Conservation (phyloP, 2,797 vertebrate genomes). For the Galaxias olidus region DNA sequence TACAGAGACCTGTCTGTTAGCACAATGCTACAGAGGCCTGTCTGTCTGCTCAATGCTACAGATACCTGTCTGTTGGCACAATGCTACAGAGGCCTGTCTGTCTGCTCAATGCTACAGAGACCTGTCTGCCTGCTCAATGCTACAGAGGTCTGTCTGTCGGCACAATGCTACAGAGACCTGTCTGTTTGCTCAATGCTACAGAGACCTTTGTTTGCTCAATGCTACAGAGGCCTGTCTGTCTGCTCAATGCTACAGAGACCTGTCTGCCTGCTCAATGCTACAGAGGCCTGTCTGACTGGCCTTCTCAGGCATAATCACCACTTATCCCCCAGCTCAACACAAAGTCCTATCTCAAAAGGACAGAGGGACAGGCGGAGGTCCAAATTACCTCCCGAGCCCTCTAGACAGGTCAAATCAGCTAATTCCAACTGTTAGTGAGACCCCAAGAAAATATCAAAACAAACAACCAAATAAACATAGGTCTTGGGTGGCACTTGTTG, state of each 20-base stretch:
- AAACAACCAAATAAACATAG: no score
- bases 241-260: background rate
- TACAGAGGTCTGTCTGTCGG: conserved; percentile 2
- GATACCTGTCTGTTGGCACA: conserved; percentile 8
- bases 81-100: conserved; percentile 7
- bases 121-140: background rate
- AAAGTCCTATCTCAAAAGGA: background rate
- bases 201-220: background rate
- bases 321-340: conserved; percentile 12
- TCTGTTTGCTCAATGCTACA: conserved; percentile 11
- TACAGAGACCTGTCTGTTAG: no score
- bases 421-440: background rate
- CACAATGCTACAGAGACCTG: background rate
- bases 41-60: background rate
- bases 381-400: background rate
- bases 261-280: background rate
- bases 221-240: background rate
- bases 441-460: background rate
- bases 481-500: no score
- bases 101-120: background rate
- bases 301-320: conserved; percentile 1
- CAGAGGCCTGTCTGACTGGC: no score
- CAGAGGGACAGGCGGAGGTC: conserved; percentile 9
- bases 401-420: background rate
- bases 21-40: no score